A percentile compares a stretch with the other conserved stretches of the same genome.
Evolutionary conservation across 1,140 invertebrate genomes (phyloP).

Genomic region (Trichomalopsis sarcophagae): DNA sequence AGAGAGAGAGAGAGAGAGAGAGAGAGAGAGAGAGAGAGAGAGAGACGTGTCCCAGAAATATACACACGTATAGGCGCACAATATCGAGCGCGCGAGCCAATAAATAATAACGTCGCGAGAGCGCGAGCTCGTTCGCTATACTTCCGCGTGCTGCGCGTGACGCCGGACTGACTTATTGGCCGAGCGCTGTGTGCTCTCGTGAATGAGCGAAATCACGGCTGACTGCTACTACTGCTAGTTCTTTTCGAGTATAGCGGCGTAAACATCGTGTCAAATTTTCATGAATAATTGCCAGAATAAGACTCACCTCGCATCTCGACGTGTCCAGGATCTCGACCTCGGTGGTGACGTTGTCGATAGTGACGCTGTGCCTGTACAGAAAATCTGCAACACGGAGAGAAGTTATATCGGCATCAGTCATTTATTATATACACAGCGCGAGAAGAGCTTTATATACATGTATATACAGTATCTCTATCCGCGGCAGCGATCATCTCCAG

Average conservation of each 20-base stretch:
- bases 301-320: conserved; percentile 85
- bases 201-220: neutral
- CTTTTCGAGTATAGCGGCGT: neutral
- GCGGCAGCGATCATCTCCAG: too few species aligned
- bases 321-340: conserved; percentile 90
- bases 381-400: conserved; percentile 81
- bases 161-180: conserved; percentile 37
- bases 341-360: conserved; percentile 85
- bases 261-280: neutral
- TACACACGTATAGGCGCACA: neutral
- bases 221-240: neutral
- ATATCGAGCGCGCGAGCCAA: conserved; percentile 12
- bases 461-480: too few species aligned
- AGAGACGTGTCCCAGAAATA: conserved; percentile 32
- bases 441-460: neutral
- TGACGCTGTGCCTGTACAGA: conserved; percentile 85
- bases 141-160: conserved; percentile 37
- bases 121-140: conserved; percentile 11
- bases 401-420: neutral
- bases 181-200: neutral
- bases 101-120: conserved; percentile 41
- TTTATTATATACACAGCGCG: too few species aligned
- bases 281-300: neutral
- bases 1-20: too few species aligned
- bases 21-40: too few species aligned